Percentiles rank a stretch among this genome's conserved stretches.
These are phyloP conservation scores for Hyles lineata DNA, from an alignment of 2,888 invertebrate genomes.

Conservation along the genomic window DNA sequence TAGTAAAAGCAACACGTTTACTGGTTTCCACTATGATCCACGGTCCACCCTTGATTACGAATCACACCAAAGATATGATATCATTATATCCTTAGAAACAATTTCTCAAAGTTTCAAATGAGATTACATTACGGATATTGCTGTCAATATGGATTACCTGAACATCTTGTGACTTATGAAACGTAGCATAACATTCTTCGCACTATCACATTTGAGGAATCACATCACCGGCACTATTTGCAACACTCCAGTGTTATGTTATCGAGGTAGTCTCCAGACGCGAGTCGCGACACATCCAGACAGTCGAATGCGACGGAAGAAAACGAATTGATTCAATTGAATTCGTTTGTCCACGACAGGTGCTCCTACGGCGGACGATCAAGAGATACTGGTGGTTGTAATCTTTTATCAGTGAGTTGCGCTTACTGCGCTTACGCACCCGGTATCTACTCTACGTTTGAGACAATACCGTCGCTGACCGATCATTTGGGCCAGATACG, in stretches of 20 bases:
- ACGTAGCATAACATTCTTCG: conserved; percentile 36
- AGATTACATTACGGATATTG: background rate
- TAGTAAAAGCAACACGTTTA: too few relatives aligned
- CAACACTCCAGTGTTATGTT: conserved; percentile 10
- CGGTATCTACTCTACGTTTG: conserved; percentile 55
- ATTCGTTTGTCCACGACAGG: conserved; percentile 47
- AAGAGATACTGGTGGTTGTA: conserved; percentile 75
- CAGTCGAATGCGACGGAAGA: conserved; percentile 60
- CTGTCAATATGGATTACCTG: conserved; percentile 48
- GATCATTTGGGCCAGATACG: conserved; percentile 63
- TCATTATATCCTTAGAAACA: background rate
- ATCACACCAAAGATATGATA: background rate
- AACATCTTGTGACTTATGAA: conserved; percentile 47
- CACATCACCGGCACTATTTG: conserved; percentile 39
- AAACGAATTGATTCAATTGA: conserved; percentile 79
- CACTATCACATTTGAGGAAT: conserved; percentile 30
- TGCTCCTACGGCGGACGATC: conserved; percentile 67
- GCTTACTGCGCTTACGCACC: conserved; percentile 55
- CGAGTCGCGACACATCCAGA: conserved; percentile 19
- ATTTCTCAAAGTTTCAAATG: background rate
- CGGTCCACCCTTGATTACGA: background rate
- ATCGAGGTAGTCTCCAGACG: background rate
- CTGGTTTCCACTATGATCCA: too few relatives aligned
- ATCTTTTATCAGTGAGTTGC: conserved; percentile 78
- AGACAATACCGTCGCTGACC: conserved; percentile 67